A percentile compares a stretch with the other conserved stretches of the same genome.
Evolutionary conservation across 2,888 invertebrate species (phyloP).

Genomic region (Callinectes sapidus): DNA sequence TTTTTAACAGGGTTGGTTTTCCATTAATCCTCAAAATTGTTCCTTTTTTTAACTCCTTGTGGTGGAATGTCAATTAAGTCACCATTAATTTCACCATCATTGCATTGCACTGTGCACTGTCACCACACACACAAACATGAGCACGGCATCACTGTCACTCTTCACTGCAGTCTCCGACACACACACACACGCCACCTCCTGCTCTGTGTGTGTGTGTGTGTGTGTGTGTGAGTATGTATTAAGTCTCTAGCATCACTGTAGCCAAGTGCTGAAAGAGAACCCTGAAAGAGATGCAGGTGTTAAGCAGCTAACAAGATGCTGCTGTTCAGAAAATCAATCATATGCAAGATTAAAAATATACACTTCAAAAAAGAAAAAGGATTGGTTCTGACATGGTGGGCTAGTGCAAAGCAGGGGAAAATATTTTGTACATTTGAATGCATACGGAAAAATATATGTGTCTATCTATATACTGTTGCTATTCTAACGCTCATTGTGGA

Average conservation of each 20-base stretch:
- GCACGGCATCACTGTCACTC: background rate
- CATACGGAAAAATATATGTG: background rate
- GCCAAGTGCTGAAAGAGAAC: slow-evolving; percentile 52
- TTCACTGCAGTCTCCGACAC: background rate
- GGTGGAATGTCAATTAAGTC: background rate
- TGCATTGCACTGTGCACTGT: background rate
- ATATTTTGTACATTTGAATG: background rate
- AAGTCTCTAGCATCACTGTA: background rate
- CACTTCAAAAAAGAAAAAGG: background rate
- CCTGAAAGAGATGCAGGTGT: slow-evolving; percentile 54
- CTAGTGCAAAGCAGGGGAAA: background rate
- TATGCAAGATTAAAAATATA: background rate
- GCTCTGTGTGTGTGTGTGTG: background rate
- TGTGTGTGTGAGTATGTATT: no score
- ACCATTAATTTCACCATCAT: background rate
- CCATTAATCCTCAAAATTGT: background rate
- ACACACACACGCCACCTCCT: background rate
- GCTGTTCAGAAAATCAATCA: background rate
- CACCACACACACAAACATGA: background rate
- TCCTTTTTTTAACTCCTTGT: background rate
- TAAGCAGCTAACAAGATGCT: background rate
- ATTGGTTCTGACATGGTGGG: background rate
- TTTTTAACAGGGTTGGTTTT: background rate
- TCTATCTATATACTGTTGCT: background rate
- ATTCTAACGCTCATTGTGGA: background rate